Percentiles rank a stretch among this genome's conserved stretches.
These are phyloP conservation scores for Drosophila pseudotalamancana DNA, from an alignment of 2,888 invertebrate species.

Conservation along the genomic window DNA sequence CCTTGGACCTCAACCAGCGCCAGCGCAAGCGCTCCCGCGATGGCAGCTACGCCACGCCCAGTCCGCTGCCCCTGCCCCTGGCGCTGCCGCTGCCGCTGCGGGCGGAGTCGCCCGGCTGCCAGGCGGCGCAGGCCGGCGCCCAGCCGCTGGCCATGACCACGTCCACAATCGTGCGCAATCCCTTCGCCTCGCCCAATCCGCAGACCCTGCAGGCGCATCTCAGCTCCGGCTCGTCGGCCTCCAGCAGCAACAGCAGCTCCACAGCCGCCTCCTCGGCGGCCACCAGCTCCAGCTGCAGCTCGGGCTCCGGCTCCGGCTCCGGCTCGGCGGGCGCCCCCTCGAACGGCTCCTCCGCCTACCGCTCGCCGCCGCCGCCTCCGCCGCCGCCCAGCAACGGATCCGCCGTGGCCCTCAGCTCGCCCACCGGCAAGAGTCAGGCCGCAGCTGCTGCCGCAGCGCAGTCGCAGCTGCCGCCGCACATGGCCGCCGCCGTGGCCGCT, in stretches of 20 bases:
- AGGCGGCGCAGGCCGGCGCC: slow-evolving; percentile 43
- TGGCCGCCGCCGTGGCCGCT: slow-evolving; percentile 73
- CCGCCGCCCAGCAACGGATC: slow-evolving; percentile 62
- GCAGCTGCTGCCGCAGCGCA: slow-evolving; percentile 45
- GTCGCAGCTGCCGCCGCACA: slow-evolving; percentile 63
- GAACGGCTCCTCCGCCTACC: slow-evolving; percentile 32
- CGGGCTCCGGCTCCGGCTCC: slow-evolving; percentile 17
- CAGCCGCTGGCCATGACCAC: slow-evolving; percentile 75
- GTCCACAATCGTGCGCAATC: slow-evolving; percentile 83
- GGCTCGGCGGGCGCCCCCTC: background rate
- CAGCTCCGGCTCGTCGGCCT: slow-evolving; percentile 33
- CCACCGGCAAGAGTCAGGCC: slow-evolving; percentile 36
- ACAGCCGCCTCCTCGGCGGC: slow-evolving; percentile 22
- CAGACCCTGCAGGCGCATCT: slow-evolving; percentile 50
- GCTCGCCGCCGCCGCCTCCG: slow-evolving; percentile 57
- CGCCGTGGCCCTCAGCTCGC: slow-evolving; percentile 53
- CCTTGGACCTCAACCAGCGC: slow-evolving; percentile 66
- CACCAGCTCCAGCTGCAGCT: slow-evolving; percentile 11
- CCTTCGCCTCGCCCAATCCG: slow-evolving; percentile 83
- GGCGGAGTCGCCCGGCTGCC: slow-evolving; percentile 25
- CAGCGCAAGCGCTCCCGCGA: slow-evolving; percentile 85
- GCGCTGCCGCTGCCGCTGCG: slow-evolving; percentile 32
- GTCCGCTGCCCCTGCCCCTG: slow-evolving; percentile 32
- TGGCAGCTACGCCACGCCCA: slow-evolving; percentile 73
- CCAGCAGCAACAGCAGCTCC: slow-evolving; percentile 28